Evolutionary conservation across 2,888 invertebrate species (phyloP).

Genomic region (Balanococcus diminutus): DNA sequence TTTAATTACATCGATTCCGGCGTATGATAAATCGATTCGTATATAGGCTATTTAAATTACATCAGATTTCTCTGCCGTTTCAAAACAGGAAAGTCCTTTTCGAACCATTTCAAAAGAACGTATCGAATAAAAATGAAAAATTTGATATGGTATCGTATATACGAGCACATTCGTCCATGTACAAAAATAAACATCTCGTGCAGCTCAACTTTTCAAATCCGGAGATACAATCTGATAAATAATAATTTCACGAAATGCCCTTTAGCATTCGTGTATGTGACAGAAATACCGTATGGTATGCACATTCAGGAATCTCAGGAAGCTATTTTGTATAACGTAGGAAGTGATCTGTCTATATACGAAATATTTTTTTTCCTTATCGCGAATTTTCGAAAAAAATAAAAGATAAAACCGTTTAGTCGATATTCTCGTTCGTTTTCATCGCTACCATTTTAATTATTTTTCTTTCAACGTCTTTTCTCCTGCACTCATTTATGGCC

Average conservation of each 20-base stretch:
- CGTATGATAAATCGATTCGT: background rate
- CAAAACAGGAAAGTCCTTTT: no score
- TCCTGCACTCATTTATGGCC: background rate
- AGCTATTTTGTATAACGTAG: background rate
- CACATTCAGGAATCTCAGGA: no score
- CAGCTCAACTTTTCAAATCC: background rate
- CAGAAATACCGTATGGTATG: background rate
- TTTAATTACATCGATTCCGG: background rate
- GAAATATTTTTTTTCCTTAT: background rate
- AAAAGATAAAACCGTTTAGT: background rate
- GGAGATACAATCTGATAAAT: background rate
- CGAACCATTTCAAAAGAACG: no score
- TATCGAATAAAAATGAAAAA: no score
- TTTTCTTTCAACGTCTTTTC: background rate
- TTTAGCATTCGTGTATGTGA: background rate
- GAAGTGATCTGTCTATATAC: background rate
- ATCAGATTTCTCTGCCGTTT: background rate
- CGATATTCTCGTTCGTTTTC: background rate
- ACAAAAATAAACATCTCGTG: background rate
- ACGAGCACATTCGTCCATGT: background rate
- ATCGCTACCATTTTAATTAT: background rate
- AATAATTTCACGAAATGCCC: background rate
- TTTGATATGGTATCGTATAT: background rate
- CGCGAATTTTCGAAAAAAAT: background rate
- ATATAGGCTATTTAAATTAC: background rate